Evolutionary conservation across 1,140 invertebrate genomes (phyloP).

Genomic region (Drepana arcuata): DNA sequence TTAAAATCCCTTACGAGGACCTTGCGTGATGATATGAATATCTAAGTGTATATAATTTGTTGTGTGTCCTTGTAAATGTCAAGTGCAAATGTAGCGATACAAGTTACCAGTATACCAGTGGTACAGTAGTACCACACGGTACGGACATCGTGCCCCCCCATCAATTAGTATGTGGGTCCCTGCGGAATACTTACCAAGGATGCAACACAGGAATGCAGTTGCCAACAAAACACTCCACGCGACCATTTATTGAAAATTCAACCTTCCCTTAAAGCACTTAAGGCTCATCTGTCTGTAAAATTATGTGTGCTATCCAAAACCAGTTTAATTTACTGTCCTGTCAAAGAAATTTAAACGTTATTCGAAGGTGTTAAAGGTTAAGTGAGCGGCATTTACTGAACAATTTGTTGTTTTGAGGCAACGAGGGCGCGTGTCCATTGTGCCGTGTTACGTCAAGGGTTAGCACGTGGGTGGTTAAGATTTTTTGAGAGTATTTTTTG

Average conservation of each 20-base stretch:
- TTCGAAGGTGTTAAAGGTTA: constrained; percentile 12
- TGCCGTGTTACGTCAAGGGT: background rate
- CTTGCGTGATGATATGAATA: too few relatives aligned
- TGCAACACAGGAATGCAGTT: constrained; percentile 9
- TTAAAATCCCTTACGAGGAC: too few relatives aligned
- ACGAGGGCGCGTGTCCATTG: constrained; percentile 7
- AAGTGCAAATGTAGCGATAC: too few relatives aligned
- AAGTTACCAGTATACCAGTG: too few relatives aligned
- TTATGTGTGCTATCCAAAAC: too few relatives aligned
- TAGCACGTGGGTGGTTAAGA: background rate
- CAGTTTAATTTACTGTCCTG: constrained; percentile 7
- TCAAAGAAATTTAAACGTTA: constrained; percentile 13
- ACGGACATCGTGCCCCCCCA: too few relatives aligned
- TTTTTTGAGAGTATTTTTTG: background rate
- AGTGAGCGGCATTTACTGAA: constrained; percentile 5
- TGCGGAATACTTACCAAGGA: constrained; percentile 1
- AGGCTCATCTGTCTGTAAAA: background rate
- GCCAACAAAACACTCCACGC: background rate
- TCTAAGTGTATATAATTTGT: too few relatives aligned
- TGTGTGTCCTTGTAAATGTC: too few relatives aligned
- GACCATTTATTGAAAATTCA: background rate
- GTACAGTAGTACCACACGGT: too few relatives aligned
- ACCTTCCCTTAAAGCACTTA: background rate
- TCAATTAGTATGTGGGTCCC: background rate
- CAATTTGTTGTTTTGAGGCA: constrained; percentile 9